Percentiles rank a stretch among this genome's conserved stretches.
Evolutionary conservation across 2,113 vertebrate genomes (phyloP).

Genomic region (Tetraodon nigroviridis): DNA sequence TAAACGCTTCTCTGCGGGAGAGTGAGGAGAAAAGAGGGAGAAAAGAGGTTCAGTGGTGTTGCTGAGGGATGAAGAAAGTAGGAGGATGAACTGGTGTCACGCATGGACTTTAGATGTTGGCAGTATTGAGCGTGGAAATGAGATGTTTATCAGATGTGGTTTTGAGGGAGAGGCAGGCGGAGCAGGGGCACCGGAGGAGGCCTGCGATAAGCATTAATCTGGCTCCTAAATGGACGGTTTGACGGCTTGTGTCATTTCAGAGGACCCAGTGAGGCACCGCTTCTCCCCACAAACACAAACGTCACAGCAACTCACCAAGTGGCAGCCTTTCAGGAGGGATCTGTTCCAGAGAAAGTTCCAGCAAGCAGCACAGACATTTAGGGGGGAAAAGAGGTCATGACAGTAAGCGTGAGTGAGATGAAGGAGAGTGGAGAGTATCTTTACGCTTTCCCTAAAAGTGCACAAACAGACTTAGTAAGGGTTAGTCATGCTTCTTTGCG

Average conservation of each 20-base stretch:
- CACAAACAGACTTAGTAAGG: conserved; percentile 74
- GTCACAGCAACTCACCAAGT: conserved; percentile 16
- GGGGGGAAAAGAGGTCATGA: conserved; percentile 32
- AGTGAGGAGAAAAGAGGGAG: conserved; percentile 26
- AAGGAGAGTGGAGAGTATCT: conserved; percentile 57
- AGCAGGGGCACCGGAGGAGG: conserved; percentile 61
- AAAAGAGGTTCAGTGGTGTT: conserved; percentile 30
- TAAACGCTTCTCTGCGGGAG: conserved; percentile 39
- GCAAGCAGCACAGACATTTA: conserved; percentile 22
- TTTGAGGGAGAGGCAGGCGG: conserved; percentile 75
- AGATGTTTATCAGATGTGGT: conserved; percentile 78
- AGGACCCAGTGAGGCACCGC: conserved; percentile 27
- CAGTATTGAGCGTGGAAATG: conserved; percentile 80
- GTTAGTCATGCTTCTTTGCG: conserved; percentile 74
- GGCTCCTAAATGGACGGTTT: conserved; percentile 73
- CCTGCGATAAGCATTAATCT: conserved; percentile 79
- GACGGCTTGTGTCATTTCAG: conserved; percentile 67
- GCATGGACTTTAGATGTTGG: conserved; percentile 79
- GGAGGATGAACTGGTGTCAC: conserved; percentile 76
- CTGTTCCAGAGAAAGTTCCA: neutral
- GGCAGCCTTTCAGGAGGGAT: too few relatives aligned
- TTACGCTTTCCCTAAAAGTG: conserved; percentile 65
- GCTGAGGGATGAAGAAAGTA: conserved; percentile 64
- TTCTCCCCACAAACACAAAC: conserved; percentile 22
- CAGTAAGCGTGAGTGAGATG: conserved; percentile 45